phyloP scores from a whole-genome alignment of 2,113 vertebrate genomes.

The Prunella fulvescens region DNA sequence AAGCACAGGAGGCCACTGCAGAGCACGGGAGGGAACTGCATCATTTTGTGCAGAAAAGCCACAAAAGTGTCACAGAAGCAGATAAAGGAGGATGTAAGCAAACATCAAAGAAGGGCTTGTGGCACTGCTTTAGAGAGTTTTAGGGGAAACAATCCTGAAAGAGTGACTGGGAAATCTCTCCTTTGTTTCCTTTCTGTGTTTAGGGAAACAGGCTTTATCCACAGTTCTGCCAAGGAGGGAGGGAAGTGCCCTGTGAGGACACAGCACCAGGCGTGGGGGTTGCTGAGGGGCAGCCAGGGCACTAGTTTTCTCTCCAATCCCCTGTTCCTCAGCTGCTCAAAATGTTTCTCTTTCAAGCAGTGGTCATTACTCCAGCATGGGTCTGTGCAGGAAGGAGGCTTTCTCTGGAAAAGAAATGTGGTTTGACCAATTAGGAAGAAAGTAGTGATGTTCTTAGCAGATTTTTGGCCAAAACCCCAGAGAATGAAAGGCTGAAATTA shows the following conservation, averaged over 20 bases:
- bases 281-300: neutral
- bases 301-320: neutral
- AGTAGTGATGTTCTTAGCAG: neutral
- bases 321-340: neutral
- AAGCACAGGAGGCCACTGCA: neutral
- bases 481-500: neutral
- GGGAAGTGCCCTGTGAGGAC: neutral
- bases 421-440: neutral
- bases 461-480: neutral
- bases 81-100: slow-evolving; percentile 10
- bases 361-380: neutral
- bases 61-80: neutral
- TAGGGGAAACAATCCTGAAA: neutral
- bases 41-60: neutral
- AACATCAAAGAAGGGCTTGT: slow-evolving; percentile 20
- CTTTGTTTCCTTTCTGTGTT: neutral
- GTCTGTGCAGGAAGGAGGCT: neutral
- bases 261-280: fast-evolving
- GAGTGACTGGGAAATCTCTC: neutral
- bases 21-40: neutral
- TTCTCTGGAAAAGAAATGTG: neutral
- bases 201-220: neutral
- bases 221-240: neutral
- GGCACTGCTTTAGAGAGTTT: neutral
- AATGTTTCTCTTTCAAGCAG: neutral